Conservation (phyloP, 2,888 invertebrate species). For the Folsomia manolachei region DNA sequence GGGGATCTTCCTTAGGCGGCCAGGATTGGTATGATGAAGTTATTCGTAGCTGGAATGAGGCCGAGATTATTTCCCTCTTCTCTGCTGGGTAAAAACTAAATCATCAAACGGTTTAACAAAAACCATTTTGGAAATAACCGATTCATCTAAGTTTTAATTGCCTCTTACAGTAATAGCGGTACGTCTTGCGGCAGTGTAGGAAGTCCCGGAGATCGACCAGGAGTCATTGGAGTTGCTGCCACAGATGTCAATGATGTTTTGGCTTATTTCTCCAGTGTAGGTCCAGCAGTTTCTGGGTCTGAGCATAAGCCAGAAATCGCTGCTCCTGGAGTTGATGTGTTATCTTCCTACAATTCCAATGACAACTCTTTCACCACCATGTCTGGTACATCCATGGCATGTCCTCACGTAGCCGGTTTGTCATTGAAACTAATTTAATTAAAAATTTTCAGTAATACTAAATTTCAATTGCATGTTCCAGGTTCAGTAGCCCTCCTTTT, state of each 20-base stretch:
- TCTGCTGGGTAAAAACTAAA: constrained; percentile 1
- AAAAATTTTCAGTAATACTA: too few relatives aligned
- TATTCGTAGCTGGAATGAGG: constrained; percentile 23
- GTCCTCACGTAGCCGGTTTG: too few relatives aligned
- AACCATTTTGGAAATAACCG: neutral
- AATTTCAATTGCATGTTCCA: too few relatives aligned
- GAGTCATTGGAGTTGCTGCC: constrained; percentile 28
- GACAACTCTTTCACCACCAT: constrained; percentile 12
- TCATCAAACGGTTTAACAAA: neutral
- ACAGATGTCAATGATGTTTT: constrained; percentile 15
- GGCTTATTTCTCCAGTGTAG: constrained; percentile 23
- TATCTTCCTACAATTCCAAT: neutral
- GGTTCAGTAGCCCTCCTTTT: constrained; percentile 28
- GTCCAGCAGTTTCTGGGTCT: constrained; percentile 13
- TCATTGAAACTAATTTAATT: too few relatives aligned
- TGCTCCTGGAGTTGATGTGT: constrained; percentile 26
- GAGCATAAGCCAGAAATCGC: constrained; percentile 27
- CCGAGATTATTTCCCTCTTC: constrained; percentile 29
- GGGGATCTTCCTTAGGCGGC: constrained; percentile 14
- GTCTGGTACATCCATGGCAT: constrained; percentile 27
- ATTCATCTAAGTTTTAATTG: constrained; percentile 8
- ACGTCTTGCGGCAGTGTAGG: constrained; percentile 4
- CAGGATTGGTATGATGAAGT: constrained; percentile 26
- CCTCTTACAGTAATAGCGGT: constrained; percentile 5
- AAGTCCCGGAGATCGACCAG: constrained; percentile 14